These are phyloP conservation scores for Salticus scenicus DNA, from an alignment of 2,888 invertebrate species.

Conservation along the genomic window DNA sequence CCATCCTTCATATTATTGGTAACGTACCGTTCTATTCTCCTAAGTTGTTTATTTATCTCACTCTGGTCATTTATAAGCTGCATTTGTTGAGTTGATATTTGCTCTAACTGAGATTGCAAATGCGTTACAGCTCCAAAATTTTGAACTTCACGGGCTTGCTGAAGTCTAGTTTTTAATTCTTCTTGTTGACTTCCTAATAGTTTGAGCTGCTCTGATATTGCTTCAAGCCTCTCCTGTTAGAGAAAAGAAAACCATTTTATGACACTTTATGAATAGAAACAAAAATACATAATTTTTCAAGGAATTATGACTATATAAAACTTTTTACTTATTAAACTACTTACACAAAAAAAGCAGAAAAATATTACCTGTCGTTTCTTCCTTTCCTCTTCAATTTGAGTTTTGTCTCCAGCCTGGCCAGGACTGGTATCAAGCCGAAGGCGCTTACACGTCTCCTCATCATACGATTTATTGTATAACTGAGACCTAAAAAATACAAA, in stretches of 20 bases:
- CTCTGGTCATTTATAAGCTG: conserved; percentile 77
- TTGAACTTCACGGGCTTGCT: conserved; percentile 75
- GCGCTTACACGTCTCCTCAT: conserved; percentile 70
- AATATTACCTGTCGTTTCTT: conserved; percentile 71
- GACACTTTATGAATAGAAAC: not conserved
- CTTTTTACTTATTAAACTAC: too few relatives aligned
- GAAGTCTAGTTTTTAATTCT: conserved; percentile 76
- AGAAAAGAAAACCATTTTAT: not conserved
- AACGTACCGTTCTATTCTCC: conserved; percentile 72
- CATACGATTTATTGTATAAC: conserved; percentile 67
- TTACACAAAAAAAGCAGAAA: not conserved
- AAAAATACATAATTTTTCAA: too few relatives aligned
- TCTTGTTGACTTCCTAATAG: conserved; percentile 75
- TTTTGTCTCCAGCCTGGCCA: conserved; percentile 66
- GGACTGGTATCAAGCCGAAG: conserved; percentile 70
- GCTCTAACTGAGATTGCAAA: conserved; percentile 76
- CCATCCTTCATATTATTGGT: too few relatives aligned
- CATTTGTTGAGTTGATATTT: conserved; percentile 76
- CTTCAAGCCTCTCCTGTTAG: conserved; percentile 77
- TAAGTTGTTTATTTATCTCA: conserved; percentile 75
- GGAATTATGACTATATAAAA: too few relatives aligned
- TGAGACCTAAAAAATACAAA: conserved; percentile 68
- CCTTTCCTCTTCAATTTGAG: conserved; percentile 71
- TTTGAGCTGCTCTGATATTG: conserved; percentile 77
- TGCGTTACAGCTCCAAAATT: conserved; percentile 74